phyloP scores from a whole-genome alignment of 2,888 invertebrate genomes.

The Miltochrista miniata region DNA sequence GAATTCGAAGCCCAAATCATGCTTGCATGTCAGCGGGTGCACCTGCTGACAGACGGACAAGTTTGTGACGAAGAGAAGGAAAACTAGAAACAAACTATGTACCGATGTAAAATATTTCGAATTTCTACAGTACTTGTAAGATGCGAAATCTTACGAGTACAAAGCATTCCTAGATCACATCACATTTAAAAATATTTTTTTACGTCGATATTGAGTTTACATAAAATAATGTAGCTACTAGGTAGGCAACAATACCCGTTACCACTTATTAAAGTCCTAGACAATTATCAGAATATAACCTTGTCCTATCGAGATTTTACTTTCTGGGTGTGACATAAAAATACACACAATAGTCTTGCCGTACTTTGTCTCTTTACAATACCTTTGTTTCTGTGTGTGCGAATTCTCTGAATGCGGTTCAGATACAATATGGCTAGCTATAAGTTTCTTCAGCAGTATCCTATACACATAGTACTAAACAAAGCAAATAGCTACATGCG shows the following conservation, averaged over 20 bases:
- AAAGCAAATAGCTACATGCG: neutral
- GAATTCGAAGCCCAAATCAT: no score
- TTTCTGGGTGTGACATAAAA: conserved; percentile 12
- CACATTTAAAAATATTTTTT: conserved; percentile 16
- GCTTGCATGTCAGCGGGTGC: no score
- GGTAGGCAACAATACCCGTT: conserved; percentile 11
- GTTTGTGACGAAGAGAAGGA: no score
- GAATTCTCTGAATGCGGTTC: neutral
- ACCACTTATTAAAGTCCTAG: conserved; percentile 3
- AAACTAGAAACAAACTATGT: no score
- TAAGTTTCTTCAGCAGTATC: neutral
- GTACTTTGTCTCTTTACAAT: neutral
- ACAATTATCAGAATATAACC: conserved; percentile 9
- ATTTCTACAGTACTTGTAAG: no score
- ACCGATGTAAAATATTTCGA: no score
- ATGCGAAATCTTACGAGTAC: no score
- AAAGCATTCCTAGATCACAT: no score
- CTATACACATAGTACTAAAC: neutral
- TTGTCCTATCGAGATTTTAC: conserved; percentile 3
- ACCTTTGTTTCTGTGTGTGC: neutral
- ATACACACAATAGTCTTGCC: no score
- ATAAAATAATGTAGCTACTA: conserved; percentile 11
- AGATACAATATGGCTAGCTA: neutral
- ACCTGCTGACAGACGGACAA: no score
- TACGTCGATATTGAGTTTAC: conserved; percentile 12